Evolutionary conservation across 2,888 invertebrate genomes (phyloP), one percentile per base, ranked within the genome.

Genomic region (Achlya flavicornis): DNA sequence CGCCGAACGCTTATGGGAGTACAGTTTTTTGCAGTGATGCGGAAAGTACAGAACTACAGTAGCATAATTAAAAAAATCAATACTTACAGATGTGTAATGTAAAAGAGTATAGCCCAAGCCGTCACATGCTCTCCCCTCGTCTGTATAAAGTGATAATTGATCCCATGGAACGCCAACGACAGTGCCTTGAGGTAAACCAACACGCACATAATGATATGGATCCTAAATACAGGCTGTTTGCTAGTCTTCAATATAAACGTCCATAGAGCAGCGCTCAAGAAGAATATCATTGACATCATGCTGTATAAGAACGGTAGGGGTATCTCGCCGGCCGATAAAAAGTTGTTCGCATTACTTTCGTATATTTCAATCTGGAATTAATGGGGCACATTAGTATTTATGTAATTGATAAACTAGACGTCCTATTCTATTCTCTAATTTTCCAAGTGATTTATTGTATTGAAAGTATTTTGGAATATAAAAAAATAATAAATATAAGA

Each of bases 31-130:
- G 26, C 26, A 2, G 26, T 26, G 26, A 26, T 26, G 26, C 2
- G 26, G 26, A 26, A 26, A 26, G 26, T n/a, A n/a, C n/a, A n/a
- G n/a, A 26, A 26, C 1, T 26, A 26, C 26, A 26, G 26, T 26
- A 26, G 2, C 2, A 2, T 26, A 26, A 26, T 26, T 26, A 1
- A 26, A 26, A 10, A 7, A 41, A 71, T 64, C 63, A 61, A 71
- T 82, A 95, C 97, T 96, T 91, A 97, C 96, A 99, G 94, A 94
- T 99, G 99, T n/a, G 98, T 98, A 63, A 99, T 97, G 83, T 99
- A 99, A 87, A 97, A 99, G 2, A 99, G 92, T 75, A 99, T 98
- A 0, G 99, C 99, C 99, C 99, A 99, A 0, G 99, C 97, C 33
- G 99, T 98, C 5, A 98, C 97, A 83, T 99, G 99, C 75, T 98